phyloP scores from a whole-genome alignment of 2,113 vertebrate species.

The Elaphurus davidianus region DNA sequence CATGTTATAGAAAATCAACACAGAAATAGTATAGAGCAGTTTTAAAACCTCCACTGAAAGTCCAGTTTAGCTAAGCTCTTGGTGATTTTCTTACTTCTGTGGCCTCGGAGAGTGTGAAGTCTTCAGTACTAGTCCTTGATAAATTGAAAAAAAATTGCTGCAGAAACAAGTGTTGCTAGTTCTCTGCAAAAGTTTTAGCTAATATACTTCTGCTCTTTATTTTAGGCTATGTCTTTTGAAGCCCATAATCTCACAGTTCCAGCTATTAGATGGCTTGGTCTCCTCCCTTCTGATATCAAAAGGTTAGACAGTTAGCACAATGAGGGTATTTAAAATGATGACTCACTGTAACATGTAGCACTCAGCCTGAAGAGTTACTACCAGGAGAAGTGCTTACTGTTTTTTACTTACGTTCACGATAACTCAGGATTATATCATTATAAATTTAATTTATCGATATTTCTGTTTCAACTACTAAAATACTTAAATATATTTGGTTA shows the following conservation, averaged over 20 bases:
- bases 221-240: conserved; percentile 98
- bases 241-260: conserved; percentile 95
- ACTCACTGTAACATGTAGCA: background rate
- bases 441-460: background rate
- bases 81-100: background rate
- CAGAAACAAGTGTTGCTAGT: background rate
- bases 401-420: background rate
- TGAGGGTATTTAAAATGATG: background rate
- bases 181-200: background rate
- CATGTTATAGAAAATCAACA: background rate
- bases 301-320: conserved; percentile 83
- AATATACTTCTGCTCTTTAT: conserved; percentile 40
- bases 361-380: background rate
- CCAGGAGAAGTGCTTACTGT: background rate
- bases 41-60: background rate
- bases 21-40: background rate
- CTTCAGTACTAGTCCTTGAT: background rate
- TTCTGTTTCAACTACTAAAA: background rate
- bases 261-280: conserved; percentile 94
- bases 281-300: conserved; percentile 95
- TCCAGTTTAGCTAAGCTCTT: background rate
- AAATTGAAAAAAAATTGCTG: background rate
- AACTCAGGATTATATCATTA: background rate
- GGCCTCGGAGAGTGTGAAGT: background rate
- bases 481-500: background rate